These are phyloP conservation scores for Merops nubicus DNA, from an alignment of 2,113 vertebrate species.

Conservation along the genomic window DNA sequence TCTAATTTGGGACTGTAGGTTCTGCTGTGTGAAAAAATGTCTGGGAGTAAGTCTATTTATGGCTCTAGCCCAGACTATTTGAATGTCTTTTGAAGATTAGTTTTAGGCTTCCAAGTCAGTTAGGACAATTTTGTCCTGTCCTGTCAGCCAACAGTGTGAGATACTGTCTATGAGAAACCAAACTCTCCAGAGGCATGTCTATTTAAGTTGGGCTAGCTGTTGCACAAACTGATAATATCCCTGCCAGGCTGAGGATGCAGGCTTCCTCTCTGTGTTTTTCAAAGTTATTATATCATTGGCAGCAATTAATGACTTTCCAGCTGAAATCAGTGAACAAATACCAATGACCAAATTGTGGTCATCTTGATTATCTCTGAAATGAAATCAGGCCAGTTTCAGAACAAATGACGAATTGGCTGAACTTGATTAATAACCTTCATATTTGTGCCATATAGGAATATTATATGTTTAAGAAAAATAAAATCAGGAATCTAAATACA, in stretches of 20 bases:
- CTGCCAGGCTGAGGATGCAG: background rate
- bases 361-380: background rate
- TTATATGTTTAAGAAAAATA: background rate
- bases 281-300: background rate
- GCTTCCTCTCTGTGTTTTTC: background rate
- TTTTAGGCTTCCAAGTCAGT: background rate
- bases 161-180: background rate
- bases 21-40: background rate
- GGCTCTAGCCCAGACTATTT: background rate
- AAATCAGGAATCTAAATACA: background rate
- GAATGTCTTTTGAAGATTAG: background rate
- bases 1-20: background rate
- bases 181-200: background rate
- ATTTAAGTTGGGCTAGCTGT: background rate
- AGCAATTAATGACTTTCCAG: background rate
- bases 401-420: background rate
- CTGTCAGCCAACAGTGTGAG: background rate
- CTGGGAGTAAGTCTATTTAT: background rate
- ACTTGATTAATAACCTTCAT: background rate
- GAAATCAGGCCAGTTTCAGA: background rate
- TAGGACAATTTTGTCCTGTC: background rate
- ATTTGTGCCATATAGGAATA: background rate
- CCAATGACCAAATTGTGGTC: background rate
- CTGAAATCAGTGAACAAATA: background rate
- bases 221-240: background rate